phyloP scores from a whole-genome alignment of 2,888 invertebrate species.

The Thelaira solivaga region DNA sequence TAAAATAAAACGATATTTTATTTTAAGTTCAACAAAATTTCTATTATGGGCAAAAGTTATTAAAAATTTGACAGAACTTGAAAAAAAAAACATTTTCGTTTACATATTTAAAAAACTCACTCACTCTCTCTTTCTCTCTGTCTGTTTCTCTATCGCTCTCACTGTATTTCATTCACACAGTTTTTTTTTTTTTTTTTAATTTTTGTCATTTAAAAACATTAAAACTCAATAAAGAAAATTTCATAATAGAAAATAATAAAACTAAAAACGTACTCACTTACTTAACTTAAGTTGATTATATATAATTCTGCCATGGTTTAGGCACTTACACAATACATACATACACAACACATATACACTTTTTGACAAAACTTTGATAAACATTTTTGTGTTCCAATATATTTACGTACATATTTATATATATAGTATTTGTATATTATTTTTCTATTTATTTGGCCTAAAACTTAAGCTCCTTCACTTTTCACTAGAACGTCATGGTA shows the following conservation, averaged over 20 bases:
- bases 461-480: conserved; percentile 45
- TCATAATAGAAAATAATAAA: background rate
- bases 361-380: conserved; percentile 55
- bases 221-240: conserved; percentile 27
- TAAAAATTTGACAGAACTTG: conserved; percentile 55
- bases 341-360: background rate
- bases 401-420: conserved; percentile 15
- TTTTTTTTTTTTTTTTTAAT: no score
- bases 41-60: conserved; percentile 59
- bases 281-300: conserved; percentile 57
- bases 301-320: conserved; percentile 31
- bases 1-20: conserved; percentile 65
- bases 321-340: conserved; percentile 10
- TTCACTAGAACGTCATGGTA: conserved; percentile 29
- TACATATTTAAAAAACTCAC: conserved; percentile 11
- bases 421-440: conserved; percentile 41
- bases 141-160: conserved; percentile 22
- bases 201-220: conserved; percentile 42
- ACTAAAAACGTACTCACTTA: conserved; percentile 22
- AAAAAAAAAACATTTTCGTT: conserved; percentile 49
- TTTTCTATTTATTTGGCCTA: conserved; percentile 49
- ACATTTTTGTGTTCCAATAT: conserved; percentile 47
- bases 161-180: no score
- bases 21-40: conserved; percentile 57
- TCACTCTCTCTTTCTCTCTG: conserved; percentile 19